Percentiles rank a stretch among this genome's conserved stretches.
phyloP scores from a whole-genome alignment of 1,140 invertebrate species.

The Drosophila obscura region DNA sequence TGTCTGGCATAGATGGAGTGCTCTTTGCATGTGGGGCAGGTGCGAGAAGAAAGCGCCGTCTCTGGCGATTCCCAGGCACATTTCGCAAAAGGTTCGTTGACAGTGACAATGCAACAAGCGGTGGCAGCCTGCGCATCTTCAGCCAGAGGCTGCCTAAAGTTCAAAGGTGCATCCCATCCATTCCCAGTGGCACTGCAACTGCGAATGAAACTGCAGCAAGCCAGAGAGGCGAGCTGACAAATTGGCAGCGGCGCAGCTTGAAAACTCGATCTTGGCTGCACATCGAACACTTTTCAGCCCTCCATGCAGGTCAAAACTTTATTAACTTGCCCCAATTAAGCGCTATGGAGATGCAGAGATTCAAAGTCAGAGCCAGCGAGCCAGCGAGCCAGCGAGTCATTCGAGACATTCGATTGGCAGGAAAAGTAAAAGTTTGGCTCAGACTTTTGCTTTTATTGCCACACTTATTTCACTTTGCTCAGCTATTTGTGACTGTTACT shows the following conservation, averaged over 20 bases:
- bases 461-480: conserved; percentile 51
- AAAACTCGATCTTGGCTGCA: conserved; percentile 54
- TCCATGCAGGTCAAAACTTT: conserved; percentile 24
- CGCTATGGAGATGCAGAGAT: conserved; percentile 12
- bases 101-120: conserved; percentile 58
- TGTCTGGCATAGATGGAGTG: conserved; percentile 8
- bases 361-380: conserved; percentile 29
- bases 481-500: conserved; percentile 44
- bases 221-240: conserved; percentile 60
- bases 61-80: conserved; percentile 39
- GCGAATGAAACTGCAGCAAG: conserved; percentile 30
- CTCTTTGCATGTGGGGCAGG: conserved; percentile 32
- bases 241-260: conserved; percentile 48
- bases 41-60: conserved; percentile 8
- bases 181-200: conserved; percentile 15
- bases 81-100: conserved; percentile 63
- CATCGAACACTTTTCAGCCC: conserved; percentile 55
- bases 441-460: conserved; percentile 35
- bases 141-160: conserved; percentile 46
- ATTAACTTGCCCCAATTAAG: conserved; percentile 55
- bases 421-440: conserved; percentile 68
- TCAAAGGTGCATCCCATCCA: conserved; percentile 44
- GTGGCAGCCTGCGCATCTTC: conserved; percentile 33
- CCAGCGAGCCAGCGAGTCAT: conserved; percentile 1
- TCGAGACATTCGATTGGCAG: conserved; percentile 16